Percentiles rank a stretch among this genome's conserved stretches.
phyloP scores from a whole-genome alignment of 92 coral and sea anemone species.

The Micromussa lordhowensis region DNA sequence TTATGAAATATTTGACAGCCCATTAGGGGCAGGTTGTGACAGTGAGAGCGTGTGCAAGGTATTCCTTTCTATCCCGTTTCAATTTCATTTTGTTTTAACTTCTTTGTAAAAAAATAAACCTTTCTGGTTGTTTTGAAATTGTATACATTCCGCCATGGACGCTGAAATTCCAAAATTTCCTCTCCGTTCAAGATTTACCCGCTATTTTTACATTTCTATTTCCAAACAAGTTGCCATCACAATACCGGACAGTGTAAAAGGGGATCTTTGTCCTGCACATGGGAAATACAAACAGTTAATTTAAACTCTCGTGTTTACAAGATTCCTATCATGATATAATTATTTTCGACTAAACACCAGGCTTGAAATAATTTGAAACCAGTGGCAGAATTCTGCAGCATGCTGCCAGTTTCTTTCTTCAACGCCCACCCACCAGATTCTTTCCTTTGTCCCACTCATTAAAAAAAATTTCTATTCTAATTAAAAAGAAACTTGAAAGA shows the following conservation, averaged over 20 bases:
- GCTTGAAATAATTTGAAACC: conserved; percentile 29
- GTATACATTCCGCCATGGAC: conserved; percentile 15
- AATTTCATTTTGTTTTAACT: conserved; percentile 1
- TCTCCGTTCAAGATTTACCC: neutral
- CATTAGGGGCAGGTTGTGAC: conserved; percentile 56
- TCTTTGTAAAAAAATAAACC: conserved; percentile 7
- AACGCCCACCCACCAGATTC: neutral
- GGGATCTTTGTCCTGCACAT: conserved; percentile 34
- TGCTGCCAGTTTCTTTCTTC: neutral
- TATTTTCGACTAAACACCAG: conserved; percentile 51
- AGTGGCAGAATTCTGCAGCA: neutral
- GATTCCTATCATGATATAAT: conserved; percentile 50
- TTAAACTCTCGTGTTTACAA: conserved; percentile 43
- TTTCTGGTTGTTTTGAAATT: conserved; percentile 29
- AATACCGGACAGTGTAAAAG: conserved; percentile 10
- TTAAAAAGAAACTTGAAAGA: neutral
- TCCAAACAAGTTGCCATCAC: conserved; percentile 31
- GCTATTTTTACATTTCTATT: conserved; percentile 25
- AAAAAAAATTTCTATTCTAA: neutral
- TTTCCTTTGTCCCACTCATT: conserved; percentile 2
- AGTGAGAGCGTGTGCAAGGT: conserved; percentile 5
- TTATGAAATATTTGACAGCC: conserved; percentile 42
- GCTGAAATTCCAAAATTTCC: conserved; percentile 42
- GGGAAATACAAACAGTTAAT: conserved; percentile 45
- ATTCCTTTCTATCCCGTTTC: neutral